A percentile compares a stretch with the other conserved stretches of the same genome.
Conservation (phyloP, 2,888 invertebrate species). For the Nemoura dubitans region DNA sequence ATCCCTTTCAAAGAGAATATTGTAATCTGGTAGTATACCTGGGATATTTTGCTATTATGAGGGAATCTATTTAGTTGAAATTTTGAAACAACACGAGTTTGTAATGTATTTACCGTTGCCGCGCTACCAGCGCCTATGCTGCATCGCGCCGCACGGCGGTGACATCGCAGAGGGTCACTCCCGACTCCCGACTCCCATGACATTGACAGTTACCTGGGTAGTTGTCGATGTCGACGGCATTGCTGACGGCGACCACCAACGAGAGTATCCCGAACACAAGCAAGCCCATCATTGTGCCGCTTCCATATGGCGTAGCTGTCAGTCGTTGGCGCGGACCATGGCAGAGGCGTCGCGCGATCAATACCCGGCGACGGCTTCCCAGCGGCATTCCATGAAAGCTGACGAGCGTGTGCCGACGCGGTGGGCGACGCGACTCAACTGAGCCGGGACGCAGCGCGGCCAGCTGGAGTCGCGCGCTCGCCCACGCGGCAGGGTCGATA, state of each 20-base stretch:
- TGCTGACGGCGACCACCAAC: conserved; percentile 2
- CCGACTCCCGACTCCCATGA: neutral
- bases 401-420: neutral
- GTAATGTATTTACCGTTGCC: no score
- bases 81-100: no score
- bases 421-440: neutral
- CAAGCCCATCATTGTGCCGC: neutral
- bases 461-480: neutral
- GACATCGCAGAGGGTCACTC: neutral
- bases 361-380: neutral
- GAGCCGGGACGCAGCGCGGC: neutral
- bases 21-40: no score
- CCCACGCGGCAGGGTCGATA: neutral
- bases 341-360: neutral
- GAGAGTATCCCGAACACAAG: neutral
- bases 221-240: conserved; percentile 28
- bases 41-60: no score
- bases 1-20: no score
- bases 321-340: neutral
- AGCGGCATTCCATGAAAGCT: neutral
- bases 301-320: neutral
- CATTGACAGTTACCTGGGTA: conserved; percentile 41
- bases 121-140: neutral
- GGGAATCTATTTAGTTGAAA: no score
- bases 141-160: neutral